A percentile compares a stretch with the other conserved stretches of the same genome.
These are phyloP conservation scores for Lytechinus pictus DNA, from an alignment of 35 echinoderm and acorn worm species.

Conservation along the genomic window DNA sequence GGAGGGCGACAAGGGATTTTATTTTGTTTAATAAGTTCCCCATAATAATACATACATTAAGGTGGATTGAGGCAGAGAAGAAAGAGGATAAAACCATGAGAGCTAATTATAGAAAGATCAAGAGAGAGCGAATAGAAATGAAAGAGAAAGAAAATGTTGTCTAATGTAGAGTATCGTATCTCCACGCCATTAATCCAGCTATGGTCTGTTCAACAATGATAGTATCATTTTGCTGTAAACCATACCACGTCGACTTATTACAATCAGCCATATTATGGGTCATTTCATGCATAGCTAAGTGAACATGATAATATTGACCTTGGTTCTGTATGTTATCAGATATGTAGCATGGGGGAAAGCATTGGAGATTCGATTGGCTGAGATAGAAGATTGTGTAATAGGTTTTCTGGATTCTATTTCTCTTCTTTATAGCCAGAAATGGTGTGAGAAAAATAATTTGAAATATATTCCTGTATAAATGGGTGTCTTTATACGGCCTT, in stretches of 20 bases:
- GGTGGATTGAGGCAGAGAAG: not conserved
- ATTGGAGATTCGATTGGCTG: not conserved
- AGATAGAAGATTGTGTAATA: not conserved
- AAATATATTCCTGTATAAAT: not conserved
- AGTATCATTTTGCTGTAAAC: not conserved
- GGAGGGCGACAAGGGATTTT: too few relatives aligned
- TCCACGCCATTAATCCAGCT: not conserved
- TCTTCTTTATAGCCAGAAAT: not conserved
- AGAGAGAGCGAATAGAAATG: not conserved
- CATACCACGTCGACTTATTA: not conserved
- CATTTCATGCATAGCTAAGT: not conserved
- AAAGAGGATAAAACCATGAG: not conserved
- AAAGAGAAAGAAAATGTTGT: not conserved
- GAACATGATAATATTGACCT: not conserved
- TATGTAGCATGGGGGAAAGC: not conserved
- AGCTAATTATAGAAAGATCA: not conserved
- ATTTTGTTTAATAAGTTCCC: too few relatives aligned
- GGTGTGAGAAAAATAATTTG: not conserved
- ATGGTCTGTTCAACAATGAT: not conserved
- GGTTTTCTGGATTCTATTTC: not conserved
- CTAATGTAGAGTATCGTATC: not conserved
- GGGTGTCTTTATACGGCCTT: not conserved
- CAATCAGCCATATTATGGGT: slow-evolving; percentile 6
- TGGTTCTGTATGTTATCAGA: not conserved
- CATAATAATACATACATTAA: too few relatives aligned